Base-by-base conservation (phyloP, 1,140 invertebrate species). In the Chelonus insularis region DNA sequence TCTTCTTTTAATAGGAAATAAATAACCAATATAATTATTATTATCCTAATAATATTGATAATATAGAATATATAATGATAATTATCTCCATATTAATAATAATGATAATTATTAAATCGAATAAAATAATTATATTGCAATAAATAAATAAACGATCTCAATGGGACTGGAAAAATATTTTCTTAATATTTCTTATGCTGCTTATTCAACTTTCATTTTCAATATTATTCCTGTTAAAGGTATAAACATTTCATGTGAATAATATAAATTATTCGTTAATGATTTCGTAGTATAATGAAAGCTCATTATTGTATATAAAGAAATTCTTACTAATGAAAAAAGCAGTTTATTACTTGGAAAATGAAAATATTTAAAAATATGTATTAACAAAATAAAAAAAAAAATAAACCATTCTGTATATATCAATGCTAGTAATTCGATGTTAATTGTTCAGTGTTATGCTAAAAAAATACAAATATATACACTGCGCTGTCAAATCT, bases 371-470 rank as follows among this genome's bases (percentile, higher is more conserved):
- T n/a, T n/a, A n/a, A n/a, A n/a, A n/a, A n/a, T n/a, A n/a, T n/a
- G n/a, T n/a, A n/a, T n/a, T n/a, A n/a, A n/a, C n/a, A n/a, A n/a
- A n/a, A n/a, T n/a, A n/a, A n/a, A n/a, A n/a, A n/a, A n/a, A n/a
- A n/a, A n/a, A n/a, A n/a, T n/a, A n/a, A n/a, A n/a, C n/a, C n/a
- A n/a, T n/a, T n/a, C n/a, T n/a, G n/a, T n/a, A n/a, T n/a, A n/a
- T n/a, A n/a, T n/a, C n/a, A n/a, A n/a, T n/a, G n/a, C n/a, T n/a
- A n/a, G n/a, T n/a, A 60, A 66, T 68, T 73, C 63, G 70, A 73
- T 73, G 72, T 73, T 73, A 68, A 73, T 70, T 73, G 70, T 73
- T 73, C 70, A 66, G 66, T 73, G 70, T 73, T 73, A 68, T 66
- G 67, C 58, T 59, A 68, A 56, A 16, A 43, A 63, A 68, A 68